phyloP scores from a whole-genome alignment of 2,888 invertebrate species.

The Junonia oenone region DNA sequence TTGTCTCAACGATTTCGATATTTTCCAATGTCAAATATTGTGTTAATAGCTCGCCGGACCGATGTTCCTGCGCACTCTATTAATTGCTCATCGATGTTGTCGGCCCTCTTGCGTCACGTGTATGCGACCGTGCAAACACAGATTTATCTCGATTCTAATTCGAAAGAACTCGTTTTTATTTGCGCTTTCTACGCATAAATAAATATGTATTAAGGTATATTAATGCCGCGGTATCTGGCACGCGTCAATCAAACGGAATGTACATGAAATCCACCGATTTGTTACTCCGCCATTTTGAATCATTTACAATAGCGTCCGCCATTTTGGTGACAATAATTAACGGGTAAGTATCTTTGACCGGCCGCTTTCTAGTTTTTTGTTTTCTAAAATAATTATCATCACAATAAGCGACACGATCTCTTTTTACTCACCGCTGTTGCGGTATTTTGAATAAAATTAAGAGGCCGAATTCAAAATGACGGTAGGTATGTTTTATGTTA shows the following conservation, averaged over 20 bases:
- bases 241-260: slow-evolving; percentile 76
- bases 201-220: slow-evolving; percentile 70
- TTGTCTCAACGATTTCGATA: slow-evolving; percentile 76
- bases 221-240: slow-evolving; percentile 66
- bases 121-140: slow-evolving; percentile 48
- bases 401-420: slow-evolving; percentile 74
- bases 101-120: slow-evolving; percentile 42
- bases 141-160: slow-evolving; percentile 65
- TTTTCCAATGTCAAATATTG: slow-evolving; percentile 69
- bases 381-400: slow-evolving; percentile 77
- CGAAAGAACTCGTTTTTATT: slow-evolving; percentile 70
- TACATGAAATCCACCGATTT: slow-evolving; percentile 68
- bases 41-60: slow-evolving; percentile 43
- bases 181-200: slow-evolving; percentile 76
- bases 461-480: slow-evolving; percentile 23
- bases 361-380: slow-evolving; percentile 77
- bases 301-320: slow-evolving; percentile 67
- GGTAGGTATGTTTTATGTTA: neutral
- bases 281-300: slow-evolving; percentile 72
- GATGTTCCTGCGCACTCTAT: slow-evolving; percentile 35
- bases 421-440: slow-evolving; percentile 74
- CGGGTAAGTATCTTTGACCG: slow-evolving; percentile 69
- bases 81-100: slow-evolving; percentile 39
- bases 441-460: slow-evolving; percentile 76
- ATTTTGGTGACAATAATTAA: slow-evolving; percentile 78